These are phyloP conservation scores for Cyprinodon variegatus DNA, from an alignment of 2,113 vertebrate species.

Conservation along the genomic window DNA sequence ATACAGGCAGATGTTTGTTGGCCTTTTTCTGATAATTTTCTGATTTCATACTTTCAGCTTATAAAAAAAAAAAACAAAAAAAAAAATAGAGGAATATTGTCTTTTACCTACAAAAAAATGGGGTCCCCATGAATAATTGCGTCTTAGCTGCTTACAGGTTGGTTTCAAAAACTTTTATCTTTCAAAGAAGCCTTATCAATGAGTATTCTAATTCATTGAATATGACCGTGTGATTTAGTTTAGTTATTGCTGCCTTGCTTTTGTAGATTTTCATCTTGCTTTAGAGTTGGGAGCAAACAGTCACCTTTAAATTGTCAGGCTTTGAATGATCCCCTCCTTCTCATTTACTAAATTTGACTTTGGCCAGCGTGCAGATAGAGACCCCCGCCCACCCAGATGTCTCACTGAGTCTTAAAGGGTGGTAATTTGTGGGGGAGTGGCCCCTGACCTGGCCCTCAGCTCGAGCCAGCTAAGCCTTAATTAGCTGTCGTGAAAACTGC, in stretches of 20 bases:
- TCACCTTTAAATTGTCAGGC: slow-evolving; percentile 33
- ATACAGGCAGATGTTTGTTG: neutral
- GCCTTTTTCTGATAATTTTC: neutral
- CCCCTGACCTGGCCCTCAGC: slow-evolving; percentile 77
- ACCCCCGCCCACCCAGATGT: slow-evolving; percentile 16
- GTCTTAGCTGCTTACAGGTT: neutral
- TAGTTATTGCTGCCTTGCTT: slow-evolving; percentile 66
- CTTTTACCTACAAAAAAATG: too few relatives aligned
- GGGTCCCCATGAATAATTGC: neutral
- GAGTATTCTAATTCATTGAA: neutral
- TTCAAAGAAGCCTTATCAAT: neutral
- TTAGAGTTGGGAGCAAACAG: slow-evolving; percentile 16
- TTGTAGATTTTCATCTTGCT: slow-evolving; percentile 48
- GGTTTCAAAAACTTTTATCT: neutral
- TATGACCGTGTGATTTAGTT: slow-evolving; percentile 69
- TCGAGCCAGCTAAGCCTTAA: slow-evolving; percentile 82
- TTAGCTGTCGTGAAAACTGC: slow-evolving; percentile 81
- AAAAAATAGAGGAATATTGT: too few relatives aligned
- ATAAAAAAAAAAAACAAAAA: too few relatives aligned
- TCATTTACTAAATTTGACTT: slow-evolving; percentile 81
- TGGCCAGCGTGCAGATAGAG: slow-evolving; percentile 47
- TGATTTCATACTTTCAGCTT: neutral
- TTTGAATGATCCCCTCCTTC: slow-evolving; percentile 52
- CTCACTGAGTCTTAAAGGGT: slow-evolving; percentile 41
- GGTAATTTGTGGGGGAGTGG: slow-evolving; percentile 66